Base-by-base conservation (phyloP, 2,113 vertebrate species). In the Upupa epops region DNA sequence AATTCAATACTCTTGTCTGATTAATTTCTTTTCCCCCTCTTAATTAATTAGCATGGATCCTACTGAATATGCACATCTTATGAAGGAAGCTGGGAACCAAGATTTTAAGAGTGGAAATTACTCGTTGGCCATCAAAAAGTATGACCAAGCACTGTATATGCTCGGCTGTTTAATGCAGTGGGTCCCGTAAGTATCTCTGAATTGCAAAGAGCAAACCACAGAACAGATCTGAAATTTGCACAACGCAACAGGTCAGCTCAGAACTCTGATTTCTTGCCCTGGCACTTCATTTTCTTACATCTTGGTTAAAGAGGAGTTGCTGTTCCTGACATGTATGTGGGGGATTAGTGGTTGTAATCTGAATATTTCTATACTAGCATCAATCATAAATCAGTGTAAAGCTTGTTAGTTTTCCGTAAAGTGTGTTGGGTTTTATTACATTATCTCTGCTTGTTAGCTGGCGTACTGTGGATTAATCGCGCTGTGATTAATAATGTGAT, bases 81-180 rank as follows among this genome's bases (percentile, higher is more conserved):
- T 97, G 84, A 96, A 82, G 78, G 64, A 91, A 61, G 91, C 85
- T 52, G 97, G 98, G 51, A 97, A 97, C 79, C 94, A 96, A 64
- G 96, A 87, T 28, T 97, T 97, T 63, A 97, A 92, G 94, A 95
- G 93, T 51, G 96, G 97, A 11, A 97, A 96, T 84, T 98, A 97
- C 48, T 46, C 90, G 63, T 75, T 96, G 93, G 97, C 97, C 79
- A 95, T 97, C 94, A 93, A 69, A 56, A 97, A 96, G 66, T 98
- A 97, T 0, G 96, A 97, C 37, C 95, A 97, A 86, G 97, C 97
- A 88, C 92, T 97, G 16, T 72, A 63, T 22, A 46, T 59, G 1
- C 93, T 97, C 6, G 8, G n/a, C 17, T 90, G 72, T 29, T 74
- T 97, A 26, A 60, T 77, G 40, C 92, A 92, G 0, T 94, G 93